A percentile compares a stretch with the other conserved stretches of the same genome.
phyloP scores from a whole-genome alignment of 2,888 invertebrate species.

The Pelosia muscerda region DNA sequence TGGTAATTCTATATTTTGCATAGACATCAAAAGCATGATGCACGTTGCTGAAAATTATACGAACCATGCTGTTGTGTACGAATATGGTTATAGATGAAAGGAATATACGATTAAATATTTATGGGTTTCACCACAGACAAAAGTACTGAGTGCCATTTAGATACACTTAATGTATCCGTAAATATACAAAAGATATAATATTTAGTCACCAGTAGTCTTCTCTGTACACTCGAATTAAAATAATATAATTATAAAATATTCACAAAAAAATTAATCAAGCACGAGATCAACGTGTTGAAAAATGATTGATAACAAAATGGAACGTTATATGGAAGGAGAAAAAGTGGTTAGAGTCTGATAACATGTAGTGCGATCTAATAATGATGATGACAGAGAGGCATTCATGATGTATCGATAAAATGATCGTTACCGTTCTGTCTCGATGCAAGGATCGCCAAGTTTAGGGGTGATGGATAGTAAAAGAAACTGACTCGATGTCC shows the following conservation, averaged over 20 bases:
- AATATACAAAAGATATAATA: neutral
- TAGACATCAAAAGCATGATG: slow-evolving; percentile 86
- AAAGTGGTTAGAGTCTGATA: slow-evolving; percentile 78
- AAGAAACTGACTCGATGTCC: slow-evolving; percentile 78
- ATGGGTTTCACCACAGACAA: slow-evolving; percentile 68
- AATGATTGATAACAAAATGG: slow-evolving; percentile 66
- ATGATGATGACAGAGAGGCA: slow-evolving; percentile 86
- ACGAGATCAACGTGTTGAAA: slow-evolving; percentile 68
- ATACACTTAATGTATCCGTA: neutral
- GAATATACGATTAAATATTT: slow-evolving; percentile 62
- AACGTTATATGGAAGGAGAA: slow-evolving; percentile 75
- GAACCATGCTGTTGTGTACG: slow-evolving; percentile 81
- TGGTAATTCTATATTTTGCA: slow-evolving; percentile 65
- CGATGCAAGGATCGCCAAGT: slow-evolving; percentile 83
- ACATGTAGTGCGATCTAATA: slow-evolving; percentile 76
- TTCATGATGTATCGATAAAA: slow-evolving; percentile 86
- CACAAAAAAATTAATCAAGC: slow-evolving; percentile 76
- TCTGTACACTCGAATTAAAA: slow-evolving; percentile 64
- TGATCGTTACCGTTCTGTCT: slow-evolving; percentile 85
- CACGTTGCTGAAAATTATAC: slow-evolving; percentile 77
- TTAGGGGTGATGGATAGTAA: slow-evolving; percentile 75
- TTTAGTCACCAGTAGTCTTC: slow-evolving; percentile 70
- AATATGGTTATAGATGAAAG: slow-evolving; percentile 69
- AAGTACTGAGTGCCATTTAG: slow-evolving; percentile 62
- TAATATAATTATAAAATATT: slow-evolving; percentile 66